Conservation (phyloP, 1,140 invertebrate genomes). For the Drosophila varians region DNA sequence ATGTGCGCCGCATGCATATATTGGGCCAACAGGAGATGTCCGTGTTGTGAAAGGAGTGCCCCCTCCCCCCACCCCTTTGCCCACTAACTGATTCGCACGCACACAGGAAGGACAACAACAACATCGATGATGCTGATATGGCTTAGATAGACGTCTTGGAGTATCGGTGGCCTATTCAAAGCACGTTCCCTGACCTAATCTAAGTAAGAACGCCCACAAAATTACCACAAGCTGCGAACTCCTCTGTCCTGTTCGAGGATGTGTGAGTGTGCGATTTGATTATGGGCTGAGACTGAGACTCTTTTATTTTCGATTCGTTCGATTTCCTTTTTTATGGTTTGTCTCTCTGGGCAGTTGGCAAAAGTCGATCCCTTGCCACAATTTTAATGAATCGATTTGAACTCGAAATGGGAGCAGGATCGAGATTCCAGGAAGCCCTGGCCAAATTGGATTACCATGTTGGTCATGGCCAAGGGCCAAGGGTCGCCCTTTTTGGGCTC, state of each 20-base stretch:
- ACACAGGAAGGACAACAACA: constrained; percentile 50
- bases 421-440: constrained; percentile 58
- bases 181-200: constrained; percentile 83
- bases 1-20: constrained; percentile 82
- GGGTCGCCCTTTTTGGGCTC: constrained; percentile 4
- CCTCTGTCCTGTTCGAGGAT: constrained; percentile 38
- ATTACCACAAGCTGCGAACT: constrained; percentile 82
- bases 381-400: constrained; percentile 79
- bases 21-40: constrained; percentile 67
- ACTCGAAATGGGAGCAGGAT: constrained; percentile 54
- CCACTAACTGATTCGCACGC: constrained; percentile 71
- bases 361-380: constrained; percentile 52
- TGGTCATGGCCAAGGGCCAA: constrained; percentile 36
- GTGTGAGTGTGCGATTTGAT: constrained; percentile 35
- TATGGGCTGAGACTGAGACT: constrained; percentile 48
- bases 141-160: constrained; percentile 61
- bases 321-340: constrained; percentile 26
- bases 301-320: constrained; percentile 34
- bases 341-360: constrained; percentile 44
- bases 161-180: constrained; percentile 62
- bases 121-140: constrained; percentile 54
- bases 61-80: not conserved
- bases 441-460: constrained; percentile 76
- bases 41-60: constrained; percentile 26
- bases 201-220: constrained; percentile 82